Base-by-base conservation (phyloP, 2,113 vertebrate species). In the Eulemur macaco region DNA sequence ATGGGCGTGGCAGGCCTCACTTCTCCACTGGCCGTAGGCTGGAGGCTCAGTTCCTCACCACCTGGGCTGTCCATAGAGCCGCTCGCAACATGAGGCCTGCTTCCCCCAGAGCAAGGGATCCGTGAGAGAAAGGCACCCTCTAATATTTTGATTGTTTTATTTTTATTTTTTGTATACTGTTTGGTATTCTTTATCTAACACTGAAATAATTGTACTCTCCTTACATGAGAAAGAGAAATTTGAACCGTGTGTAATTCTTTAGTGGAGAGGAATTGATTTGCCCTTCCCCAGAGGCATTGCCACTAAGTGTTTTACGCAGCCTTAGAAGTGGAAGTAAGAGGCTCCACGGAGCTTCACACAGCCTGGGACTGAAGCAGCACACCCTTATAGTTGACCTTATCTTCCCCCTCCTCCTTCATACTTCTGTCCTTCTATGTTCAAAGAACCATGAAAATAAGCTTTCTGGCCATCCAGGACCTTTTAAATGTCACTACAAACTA, bases 401-500 rank as follows among this genome's bases (percentile, higher is more conserved):
- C 15, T 37, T 54, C 58, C 93, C 45, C 27, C 21, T 91, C 18
- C 42, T 64, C 31, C 8, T 23, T 81, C 73, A 71, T 68, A 18
- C 50, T 42, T 60, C 39, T 91, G 14, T 76, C 68, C 89, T 95
- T 78, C 77, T 21, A 50, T 5, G 17, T 58, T 45, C 54, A 91
- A 50, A 66, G 63, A 82, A 45, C 81, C 60, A 18, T 42, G 50
- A 92, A 92, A 83, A 73, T 90, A 84, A 80, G 71, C 64, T 96
- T 88, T 73, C 92, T 74, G 47, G 58, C 10, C 34, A 77, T 7
- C 45, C 18, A 54, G 13, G 20, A 39, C 64, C 45, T 97, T 81
- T 50, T 54, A 87, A 37, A 71, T 77, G n/a, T 74, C 25, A 13
- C 52, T 63, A 4, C 54, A 63, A 80, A 86, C 64, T 13, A 5